phyloP scores from a whole-genome alignment of 1,140 invertebrate species.

The Bathynomus jamesi region DNA sequence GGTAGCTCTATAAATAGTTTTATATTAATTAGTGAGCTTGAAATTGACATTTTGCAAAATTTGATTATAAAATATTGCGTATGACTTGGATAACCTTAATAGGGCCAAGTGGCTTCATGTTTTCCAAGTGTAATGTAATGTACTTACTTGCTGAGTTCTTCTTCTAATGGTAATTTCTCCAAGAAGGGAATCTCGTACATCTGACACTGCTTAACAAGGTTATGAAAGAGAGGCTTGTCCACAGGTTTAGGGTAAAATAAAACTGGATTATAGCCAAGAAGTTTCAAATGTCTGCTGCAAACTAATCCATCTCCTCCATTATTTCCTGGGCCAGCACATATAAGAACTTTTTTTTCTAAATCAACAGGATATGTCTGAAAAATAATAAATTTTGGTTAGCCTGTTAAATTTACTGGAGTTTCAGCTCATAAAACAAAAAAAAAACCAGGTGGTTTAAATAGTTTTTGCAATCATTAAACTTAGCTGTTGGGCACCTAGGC shows the following conservation, averaged over 20 bases:
- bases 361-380: conserved; percentile 16
- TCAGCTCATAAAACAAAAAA: neutral
- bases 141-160: conserved; percentile 42
- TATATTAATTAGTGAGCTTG: too few relatives aligned
- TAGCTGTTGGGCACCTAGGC: neutral
- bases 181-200: conserved; percentile 71
- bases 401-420: neutral
- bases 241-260: conserved; percentile 85
- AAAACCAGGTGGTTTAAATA: neutral
- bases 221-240: conserved; percentile 72
- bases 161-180: conserved; percentile 51
- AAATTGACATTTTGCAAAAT: too few relatives aligned
- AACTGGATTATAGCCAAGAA: conserved; percentile 77
- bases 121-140: too few relatives aligned
- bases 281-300: conserved; percentile 83
- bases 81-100: too few relatives aligned
- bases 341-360: neutral
- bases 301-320: conserved; percentile 98
- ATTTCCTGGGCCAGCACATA: conserved; percentile 78
- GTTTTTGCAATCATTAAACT: neutral
- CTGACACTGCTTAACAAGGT: conserved; percentile 72
- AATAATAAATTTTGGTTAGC: neutral
- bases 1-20: too few relatives aligned
- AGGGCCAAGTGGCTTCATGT: too few relatives aligned
- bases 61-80: too few relatives aligned